Base-by-base conservation (phyloP, 2,797 vertebrate genomes). In the Cynodonichthys magdalenae region DNA sequence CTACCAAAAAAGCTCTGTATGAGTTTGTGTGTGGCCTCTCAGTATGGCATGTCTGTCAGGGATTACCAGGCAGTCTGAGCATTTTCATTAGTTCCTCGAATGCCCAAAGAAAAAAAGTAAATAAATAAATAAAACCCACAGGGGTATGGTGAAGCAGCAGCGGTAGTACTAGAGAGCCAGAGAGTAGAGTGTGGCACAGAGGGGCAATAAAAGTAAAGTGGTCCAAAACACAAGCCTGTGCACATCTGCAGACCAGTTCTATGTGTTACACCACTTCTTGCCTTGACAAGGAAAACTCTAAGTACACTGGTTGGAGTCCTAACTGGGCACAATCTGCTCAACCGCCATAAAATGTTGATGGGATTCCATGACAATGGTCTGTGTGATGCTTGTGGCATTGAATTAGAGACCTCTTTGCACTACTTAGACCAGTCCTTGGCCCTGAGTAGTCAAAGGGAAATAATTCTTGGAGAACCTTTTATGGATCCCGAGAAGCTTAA, bases 61-160 rank as follows among this genome's bases (percentile, higher is more conserved):
- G 65, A 87, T 85, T 87, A 89, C 85, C 60, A 74, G 55, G 69
- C 75, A 82, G 85, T 87, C 84, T 87, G 84, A 84, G 87, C 71
- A 86, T 87, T 88, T 89, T 87, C 77, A 88, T 88, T 79, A 88
- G 81, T 82, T 86, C 81, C 74, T 83, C 64, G 75, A 87, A 72
- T 55, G 65, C 79, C 74, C 36, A 3, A 39, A 12, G 6, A 31
- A 31, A 31, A 78, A 77, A 71, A 54, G 31, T n/a, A n/a, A n/a
- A 3, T 24, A 24, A 24, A 24, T 24, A 24, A 24, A 24, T 24
- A 42, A 11, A 69, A 80, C 75, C 82, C 82, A 74, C 78, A 86
- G 39, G 75, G 71, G 81, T 65, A 82, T 84, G 80, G 24, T 70
- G 73, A 71, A 74, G 82, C 86, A 88, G 82, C 88, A 88, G 88